Percentiles rank a stretch among this genome's conserved stretches.
These are phyloP conservation scores for Neogobius melanostomus DNA, from an alignment of 2,113 vertebrate genomes.

Conservation along the genomic window DNA sequence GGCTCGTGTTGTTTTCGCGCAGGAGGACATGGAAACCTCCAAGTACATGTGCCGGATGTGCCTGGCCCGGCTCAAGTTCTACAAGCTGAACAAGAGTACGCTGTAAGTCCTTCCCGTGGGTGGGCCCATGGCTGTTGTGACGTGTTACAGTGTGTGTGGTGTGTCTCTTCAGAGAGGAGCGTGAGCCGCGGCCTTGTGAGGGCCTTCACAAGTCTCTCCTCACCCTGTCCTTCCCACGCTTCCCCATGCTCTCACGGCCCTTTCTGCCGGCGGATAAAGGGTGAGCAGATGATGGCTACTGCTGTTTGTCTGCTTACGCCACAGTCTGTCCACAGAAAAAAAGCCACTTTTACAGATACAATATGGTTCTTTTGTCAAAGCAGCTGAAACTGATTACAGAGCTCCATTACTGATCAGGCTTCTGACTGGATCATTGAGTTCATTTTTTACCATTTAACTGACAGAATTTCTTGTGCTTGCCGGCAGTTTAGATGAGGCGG, in stretches of 20 bases:
- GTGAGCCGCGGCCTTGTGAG: constrained; percentile 83
- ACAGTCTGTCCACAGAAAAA: background rate
- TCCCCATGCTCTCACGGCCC: constrained; percentile 90
- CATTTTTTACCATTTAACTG: too few species aligned
- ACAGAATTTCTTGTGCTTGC: too few species aligned
- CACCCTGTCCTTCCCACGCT: constrained; percentile 88
- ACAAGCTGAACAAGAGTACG: constrained; percentile 93
- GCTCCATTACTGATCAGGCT: too few species aligned
- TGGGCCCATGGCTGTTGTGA: constrained; percentile 41
- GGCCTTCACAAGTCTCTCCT: constrained; percentile 88
- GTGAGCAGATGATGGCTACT: constrained; percentile 72
- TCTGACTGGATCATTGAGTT: too few species aligned
- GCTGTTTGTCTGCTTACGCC: background rate
- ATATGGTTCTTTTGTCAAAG: too few species aligned
- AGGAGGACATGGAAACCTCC: constrained; percentile 99
- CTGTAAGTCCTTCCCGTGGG: constrained; percentile 84
- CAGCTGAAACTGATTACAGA: too few species aligned
- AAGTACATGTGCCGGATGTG: constrained; percentile 98
- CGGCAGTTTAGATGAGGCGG: too few species aligned
- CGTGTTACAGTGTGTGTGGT: constrained; percentile 49
- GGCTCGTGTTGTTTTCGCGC: constrained; percentile 9
- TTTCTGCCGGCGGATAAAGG: constrained; percentile 85
- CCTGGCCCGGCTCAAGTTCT: constrained; percentile 95
- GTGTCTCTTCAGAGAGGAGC: constrained; percentile 84
- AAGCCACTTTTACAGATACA: background rate